These are phyloP conservation scores for Siniperca knerii DNA, from an alignment of 2,113 vertebrate species.

Conservation along the genomic window DNA sequence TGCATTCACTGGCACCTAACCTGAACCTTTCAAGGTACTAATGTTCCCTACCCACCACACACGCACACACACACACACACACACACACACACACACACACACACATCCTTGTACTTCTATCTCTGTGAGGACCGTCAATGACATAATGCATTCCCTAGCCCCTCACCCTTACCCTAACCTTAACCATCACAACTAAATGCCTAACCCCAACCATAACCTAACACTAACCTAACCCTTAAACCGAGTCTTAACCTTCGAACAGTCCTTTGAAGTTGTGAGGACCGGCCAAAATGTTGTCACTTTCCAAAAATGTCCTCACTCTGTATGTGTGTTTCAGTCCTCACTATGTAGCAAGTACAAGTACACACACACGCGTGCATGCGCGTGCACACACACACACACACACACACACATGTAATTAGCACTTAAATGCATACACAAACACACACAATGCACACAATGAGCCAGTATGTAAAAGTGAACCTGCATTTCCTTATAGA, in stretches of 20 bases:
- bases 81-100: constrained; percentile 27
- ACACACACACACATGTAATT: constrained; percentile 33
- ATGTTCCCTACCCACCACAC: constrained; percentile 32
- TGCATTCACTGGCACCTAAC: constrained; percentile 73
- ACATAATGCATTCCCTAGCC: too few relatives aligned
- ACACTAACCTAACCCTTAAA: too few relatives aligned
- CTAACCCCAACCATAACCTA: too few relatives aligned
- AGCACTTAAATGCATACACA: constrained; percentile 31
- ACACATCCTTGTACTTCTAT: background rate
- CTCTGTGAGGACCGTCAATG: too few relatives aligned
- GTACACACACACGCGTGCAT: constrained; percentile 29
- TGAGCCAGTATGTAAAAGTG: constrained; percentile 41
- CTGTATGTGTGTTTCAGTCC: too few relatives aligned
- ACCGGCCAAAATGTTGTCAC: too few relatives aligned
- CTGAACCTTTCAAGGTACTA: constrained; percentile 68
- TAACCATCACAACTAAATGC: too few relatives aligned
- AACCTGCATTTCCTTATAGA: constrained; percentile 68
- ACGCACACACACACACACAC: constrained; percentile 37
- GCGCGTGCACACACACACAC: constrained; percentile 33
- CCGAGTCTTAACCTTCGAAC: too few relatives aligned
- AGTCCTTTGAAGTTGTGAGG: too few relatives aligned
- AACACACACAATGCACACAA: constrained; percentile 26
- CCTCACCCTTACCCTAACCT: too few relatives aligned
- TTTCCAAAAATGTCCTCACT: too few relatives aligned
- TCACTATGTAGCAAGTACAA: too few relatives aligned